These are phyloP conservation scores for Phasia obesa DNA, from an alignment of 2,888 invertebrate genomes.

Conservation along the genomic window DNA sequence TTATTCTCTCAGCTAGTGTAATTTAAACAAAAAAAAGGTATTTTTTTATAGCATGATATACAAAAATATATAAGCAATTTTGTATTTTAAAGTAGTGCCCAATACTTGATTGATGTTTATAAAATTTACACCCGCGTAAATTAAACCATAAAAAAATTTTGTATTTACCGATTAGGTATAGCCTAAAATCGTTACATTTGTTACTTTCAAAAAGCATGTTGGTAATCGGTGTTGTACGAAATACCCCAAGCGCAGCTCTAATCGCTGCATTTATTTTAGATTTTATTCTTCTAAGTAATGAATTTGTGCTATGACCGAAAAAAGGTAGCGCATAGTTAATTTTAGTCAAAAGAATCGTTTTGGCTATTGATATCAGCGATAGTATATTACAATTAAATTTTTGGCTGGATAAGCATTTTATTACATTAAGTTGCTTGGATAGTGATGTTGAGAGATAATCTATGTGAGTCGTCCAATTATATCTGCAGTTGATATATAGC, in stretches of 20 bases:
- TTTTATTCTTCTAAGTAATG: not conserved
- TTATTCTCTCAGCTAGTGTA: no score
- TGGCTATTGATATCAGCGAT: not conserved
- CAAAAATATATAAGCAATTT: no score
- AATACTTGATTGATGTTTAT: no score
- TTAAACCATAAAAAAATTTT: no score
- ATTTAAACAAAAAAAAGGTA: no score
- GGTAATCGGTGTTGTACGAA: not conserved
- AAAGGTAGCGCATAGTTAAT: not conserved
- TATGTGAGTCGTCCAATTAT: constrained; percentile 2
- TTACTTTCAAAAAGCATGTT: constrained; percentile 27
- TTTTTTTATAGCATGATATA: no score
- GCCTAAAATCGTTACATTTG: no score
- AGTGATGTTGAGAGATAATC: not conserved
- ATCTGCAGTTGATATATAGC: constrained; percentile 8
- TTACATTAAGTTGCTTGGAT: constrained; percentile 26
- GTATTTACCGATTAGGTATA: no score
- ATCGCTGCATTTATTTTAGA: not conserved
- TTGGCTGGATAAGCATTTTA: constrained; percentile 7
- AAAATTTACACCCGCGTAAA: no score
- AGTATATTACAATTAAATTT: constrained; percentile 6
- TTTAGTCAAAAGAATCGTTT: constrained; percentile 6
- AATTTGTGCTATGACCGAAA: not conserved
- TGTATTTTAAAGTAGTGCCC: no score
- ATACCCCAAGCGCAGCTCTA: not conserved